Conservation (phyloP, 1,140 invertebrate species). For the Rhagoletis pomonella region DNA sequence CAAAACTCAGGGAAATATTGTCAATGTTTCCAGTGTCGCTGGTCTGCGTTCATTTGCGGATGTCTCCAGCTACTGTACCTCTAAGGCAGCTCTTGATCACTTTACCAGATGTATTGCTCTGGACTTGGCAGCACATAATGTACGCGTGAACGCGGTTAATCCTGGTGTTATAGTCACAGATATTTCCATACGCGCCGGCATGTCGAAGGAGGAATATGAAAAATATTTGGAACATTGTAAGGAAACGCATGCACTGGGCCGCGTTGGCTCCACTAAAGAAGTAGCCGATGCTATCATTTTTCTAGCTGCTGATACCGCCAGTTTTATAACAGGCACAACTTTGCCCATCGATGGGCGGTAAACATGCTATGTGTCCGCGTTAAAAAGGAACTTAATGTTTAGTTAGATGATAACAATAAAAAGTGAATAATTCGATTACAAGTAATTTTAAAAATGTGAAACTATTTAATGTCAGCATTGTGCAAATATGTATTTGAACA, state of each 20-base stretch:
- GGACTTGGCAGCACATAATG: slow-evolving; percentile 78
- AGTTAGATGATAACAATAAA: no score
- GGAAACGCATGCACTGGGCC: slow-evolving; percentile 84
- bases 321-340: slow-evolving; percentile 87
- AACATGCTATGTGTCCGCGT: slow-evolving; percentile 69
- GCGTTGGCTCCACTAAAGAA: slow-evolving; percentile 82
- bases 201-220: slow-evolving; percentile 81
- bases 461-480: no score
- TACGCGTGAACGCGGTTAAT: slow-evolving; percentile 87
- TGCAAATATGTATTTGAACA: no score
- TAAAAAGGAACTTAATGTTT: slow-evolving; percentile 49
- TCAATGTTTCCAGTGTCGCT: slow-evolving; percentile 87
- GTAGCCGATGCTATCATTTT: slow-evolving; percentile 87
- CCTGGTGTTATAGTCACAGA: slow-evolving; percentile 85
- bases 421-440: no score
- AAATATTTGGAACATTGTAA: slow-evolving; percentile 83
- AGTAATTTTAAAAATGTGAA: no score
- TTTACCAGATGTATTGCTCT: slow-evolving; percentile 84
- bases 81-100: slow-evolving; percentile 88
- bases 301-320: slow-evolving; percentile 84
- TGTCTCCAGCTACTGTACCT: slow-evolving; percentile 83
- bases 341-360: slow-evolving; percentile 87
- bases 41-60: slow-evolving; percentile 81
- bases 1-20: slow-evolving; percentile 83
- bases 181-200: slow-evolving; percentile 83